Conservation (phyloP, 2,888 invertebrate genomes). For the Exephanes ischioxanthus region DNA sequence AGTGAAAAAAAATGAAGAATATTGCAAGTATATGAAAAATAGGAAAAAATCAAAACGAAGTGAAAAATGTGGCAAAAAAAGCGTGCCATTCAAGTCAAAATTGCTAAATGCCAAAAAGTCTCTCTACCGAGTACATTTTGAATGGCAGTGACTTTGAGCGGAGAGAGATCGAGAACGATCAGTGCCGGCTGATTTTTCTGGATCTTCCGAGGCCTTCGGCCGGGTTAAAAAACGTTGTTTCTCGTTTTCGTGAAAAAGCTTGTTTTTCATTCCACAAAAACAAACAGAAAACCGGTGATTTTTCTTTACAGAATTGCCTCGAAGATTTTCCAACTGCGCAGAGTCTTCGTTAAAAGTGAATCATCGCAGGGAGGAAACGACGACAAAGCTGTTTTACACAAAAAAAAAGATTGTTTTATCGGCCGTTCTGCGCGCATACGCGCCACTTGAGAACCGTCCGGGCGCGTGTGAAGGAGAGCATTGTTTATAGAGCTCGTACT, state of each 20-base stretch:
- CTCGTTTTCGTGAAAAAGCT: not conserved
- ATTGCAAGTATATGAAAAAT: no score
- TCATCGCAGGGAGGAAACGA: not conserved
- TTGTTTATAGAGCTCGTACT: conserved; percentile 41
- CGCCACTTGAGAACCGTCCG: not conserved
- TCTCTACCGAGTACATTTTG: no score
- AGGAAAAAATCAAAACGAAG: no score
- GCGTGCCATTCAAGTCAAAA: no score
- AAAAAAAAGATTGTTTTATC: conserved; percentile 25
- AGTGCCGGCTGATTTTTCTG: no score
- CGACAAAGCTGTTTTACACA: not conserved
- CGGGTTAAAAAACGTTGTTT: not conserved
- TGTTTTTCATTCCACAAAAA: not conserved
- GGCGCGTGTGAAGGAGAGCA: conserved; percentile 17
- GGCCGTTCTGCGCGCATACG: not conserved
- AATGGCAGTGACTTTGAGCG: not conserved
- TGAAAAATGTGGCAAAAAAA: no score
- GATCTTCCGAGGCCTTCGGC: no score
- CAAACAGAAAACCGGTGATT: not conserved
- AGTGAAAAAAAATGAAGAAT: no score
- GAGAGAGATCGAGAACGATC: no score
- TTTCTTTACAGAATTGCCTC: not conserved
- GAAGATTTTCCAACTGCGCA: conserved; percentile 9
- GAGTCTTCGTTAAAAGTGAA: not conserved
- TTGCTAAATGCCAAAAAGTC: no score